Percentiles rank a stretch among this genome's conserved stretches.
These are phyloP conservation scores for Ichneumoninae sp. DNA, from an alignment of 2,888 invertebrate genomes.

Conservation along the genomic window DNA sequence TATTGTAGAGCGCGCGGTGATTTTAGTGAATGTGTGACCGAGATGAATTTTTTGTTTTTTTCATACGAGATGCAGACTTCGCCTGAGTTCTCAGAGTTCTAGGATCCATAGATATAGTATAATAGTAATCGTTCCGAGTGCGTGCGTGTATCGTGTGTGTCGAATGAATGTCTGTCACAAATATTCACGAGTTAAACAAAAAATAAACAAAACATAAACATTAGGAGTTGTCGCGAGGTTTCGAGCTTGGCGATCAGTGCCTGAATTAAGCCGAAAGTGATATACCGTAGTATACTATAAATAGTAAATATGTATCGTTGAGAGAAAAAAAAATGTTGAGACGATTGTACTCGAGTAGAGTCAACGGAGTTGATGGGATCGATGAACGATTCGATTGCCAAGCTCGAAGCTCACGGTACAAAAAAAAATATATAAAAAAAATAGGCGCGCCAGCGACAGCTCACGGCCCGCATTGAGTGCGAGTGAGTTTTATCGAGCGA, in stretches of 20 bases:
- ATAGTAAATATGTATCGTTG: slow-evolving; percentile 34
- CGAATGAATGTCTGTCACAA: slow-evolving; percentile 23
- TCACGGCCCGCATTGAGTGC: background rate
- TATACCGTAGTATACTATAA: slow-evolving; percentile 57
- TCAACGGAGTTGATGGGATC: slow-evolving; percentile 38
- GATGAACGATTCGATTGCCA: slow-evolving; percentile 62
- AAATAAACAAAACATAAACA: slow-evolving; percentile 19
- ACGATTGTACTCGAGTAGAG: slow-evolving; percentile 16
- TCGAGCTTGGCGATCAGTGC: slow-evolving; percentile 60
- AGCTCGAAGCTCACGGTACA: slow-evolving; percentile 47
- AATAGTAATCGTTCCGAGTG: slow-evolving; percentile 38
- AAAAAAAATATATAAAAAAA: background rate
- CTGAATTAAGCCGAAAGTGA: slow-evolving; percentile 63
- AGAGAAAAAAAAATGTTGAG: background rate
- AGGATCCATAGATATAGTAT: slow-evolving; percentile 27
- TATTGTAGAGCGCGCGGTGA: slow-evolving; percentile 27
- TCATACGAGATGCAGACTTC: slow-evolving; percentile 34
- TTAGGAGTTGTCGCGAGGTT: slow-evolving; percentile 23
- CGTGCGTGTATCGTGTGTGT: slow-evolving; percentile 14
- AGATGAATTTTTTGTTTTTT: slow-evolving; percentile 26
- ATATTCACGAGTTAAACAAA: slow-evolving; percentile 5
- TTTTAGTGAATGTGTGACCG: slow-evolving; percentile 41
- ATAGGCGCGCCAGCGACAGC: background rate
- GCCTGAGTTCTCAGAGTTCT: slow-evolving; percentile 43
- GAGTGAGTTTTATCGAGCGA: slow-evolving; percentile 29